Conservation (phyloP, 2,113 vertebrate genomes). For the Xenus cinereus region DNA sequence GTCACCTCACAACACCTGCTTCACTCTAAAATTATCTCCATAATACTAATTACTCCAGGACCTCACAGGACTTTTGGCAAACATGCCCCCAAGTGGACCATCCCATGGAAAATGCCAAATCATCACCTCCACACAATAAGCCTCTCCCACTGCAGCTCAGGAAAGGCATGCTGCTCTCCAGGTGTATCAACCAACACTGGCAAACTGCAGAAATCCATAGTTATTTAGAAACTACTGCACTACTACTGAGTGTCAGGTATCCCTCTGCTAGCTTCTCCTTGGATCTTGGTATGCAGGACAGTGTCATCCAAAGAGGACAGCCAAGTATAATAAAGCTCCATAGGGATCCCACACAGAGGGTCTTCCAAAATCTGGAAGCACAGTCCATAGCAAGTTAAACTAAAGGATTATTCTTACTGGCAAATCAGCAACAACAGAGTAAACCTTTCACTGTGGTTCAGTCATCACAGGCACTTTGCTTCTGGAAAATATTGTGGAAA, state of each 20-base stretch:
- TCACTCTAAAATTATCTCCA: neutral
- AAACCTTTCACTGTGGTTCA: neutral
- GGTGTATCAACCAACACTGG: neutral
- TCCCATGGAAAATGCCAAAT: neutral
- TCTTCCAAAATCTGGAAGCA: neutral
- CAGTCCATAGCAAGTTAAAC: neutral
- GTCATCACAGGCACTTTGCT: neutral
- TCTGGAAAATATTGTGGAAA: neutral
- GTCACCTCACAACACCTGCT: neutral
- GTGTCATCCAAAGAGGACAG: neutral
- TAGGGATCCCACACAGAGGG: neutral
- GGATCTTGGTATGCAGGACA: neutral
- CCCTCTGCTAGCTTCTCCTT: neutral
- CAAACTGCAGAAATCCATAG: neutral
- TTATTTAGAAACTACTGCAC: neutral
- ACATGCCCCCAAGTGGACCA: neutral
- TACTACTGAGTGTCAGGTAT: neutral
- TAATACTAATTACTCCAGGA: neutral
- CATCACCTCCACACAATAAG: neutral
- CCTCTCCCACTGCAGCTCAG: neutral
- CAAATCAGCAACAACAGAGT: neutral
- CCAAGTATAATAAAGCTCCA: neutral
- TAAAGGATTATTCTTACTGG: neutral
- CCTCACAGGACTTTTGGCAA: constrained; percentile 7
- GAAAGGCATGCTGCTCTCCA: neutral